Conservation (phyloP, 2,888 invertebrate genomes). For the Baronia brevicornis region DNA sequence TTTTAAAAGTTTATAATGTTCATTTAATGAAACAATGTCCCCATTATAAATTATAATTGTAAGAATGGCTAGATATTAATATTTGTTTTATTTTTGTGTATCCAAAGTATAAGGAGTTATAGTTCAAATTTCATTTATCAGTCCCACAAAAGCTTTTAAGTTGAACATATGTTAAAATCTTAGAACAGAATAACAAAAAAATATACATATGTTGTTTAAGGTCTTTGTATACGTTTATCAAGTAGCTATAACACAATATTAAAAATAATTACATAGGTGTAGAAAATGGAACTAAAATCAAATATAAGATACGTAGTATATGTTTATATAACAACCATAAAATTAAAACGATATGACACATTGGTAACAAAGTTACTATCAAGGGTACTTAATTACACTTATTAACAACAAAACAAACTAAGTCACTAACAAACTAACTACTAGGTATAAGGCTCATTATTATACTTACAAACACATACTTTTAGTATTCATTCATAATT, state of each 20-base stretch:
- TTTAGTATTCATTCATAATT: conserved; percentile 40
- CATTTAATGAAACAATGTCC: no score
- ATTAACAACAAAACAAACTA: conserved; percentile 57
- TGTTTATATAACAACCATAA: conserved; percentile 31
- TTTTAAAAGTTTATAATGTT: no score
- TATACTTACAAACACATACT: conserved; percentile 46
- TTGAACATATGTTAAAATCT: conserved; percentile 71
- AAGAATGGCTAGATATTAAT: conserved; percentile 40
- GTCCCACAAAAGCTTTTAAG: conserved; percentile 64
- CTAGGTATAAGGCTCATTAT: conserved; percentile 60
- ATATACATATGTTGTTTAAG: conserved; percentile 44
- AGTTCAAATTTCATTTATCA: conserved; percentile 35
- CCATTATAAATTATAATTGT: conserved; percentile 32
- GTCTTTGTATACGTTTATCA: conserved; percentile 56
- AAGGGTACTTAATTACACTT: conserved; percentile 43
- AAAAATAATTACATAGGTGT: conserved; percentile 18
- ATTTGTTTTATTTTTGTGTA: conserved; percentile 23
- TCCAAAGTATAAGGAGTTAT: conserved; percentile 28
- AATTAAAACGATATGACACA: conserved; percentile 42
- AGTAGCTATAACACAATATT: conserved; percentile 53
- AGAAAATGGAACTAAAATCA: conserved; percentile 37
- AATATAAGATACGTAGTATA: conserved; percentile 22
- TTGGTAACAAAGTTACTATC: conserved; percentile 38
- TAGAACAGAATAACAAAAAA: conserved; percentile 70
- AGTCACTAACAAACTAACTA: conserved; percentile 52